Percentiles rank a stretch among this genome's conserved stretches.
Evolutionary conservation across 2,113 vertebrate genomes (phyloP).

Genomic region (Ceyx melanurus): DNA sequence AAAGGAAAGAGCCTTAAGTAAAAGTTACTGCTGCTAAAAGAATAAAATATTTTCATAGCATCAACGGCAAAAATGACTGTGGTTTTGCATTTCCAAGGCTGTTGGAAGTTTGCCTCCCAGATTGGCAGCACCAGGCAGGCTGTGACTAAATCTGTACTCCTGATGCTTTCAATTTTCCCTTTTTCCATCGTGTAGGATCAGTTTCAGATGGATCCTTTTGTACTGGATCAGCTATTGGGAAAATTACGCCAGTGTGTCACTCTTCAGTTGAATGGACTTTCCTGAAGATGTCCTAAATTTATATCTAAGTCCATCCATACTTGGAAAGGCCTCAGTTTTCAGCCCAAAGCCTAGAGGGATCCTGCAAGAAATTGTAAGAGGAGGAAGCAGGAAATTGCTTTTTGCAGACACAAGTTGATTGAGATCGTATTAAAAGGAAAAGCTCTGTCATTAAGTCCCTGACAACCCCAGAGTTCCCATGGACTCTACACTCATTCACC

Average conservation of each 20-base stretch:
- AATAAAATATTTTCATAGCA: background rate
- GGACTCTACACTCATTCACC: background rate
- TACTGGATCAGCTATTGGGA: background rate
- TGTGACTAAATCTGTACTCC: background rate
- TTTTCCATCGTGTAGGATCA: background rate
- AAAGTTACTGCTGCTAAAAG: background rate
- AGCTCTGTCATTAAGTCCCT: background rate
- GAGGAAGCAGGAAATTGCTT: background rate
- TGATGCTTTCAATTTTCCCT: background rate
- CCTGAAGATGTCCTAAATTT: background rate
- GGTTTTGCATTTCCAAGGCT: background rate
- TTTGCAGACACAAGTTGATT: background rate
- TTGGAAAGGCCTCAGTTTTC: background rate
- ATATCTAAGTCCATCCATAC: fast-evolving
- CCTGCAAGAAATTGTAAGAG: background rate
- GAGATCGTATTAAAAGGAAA: background rate
- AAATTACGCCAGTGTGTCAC: background rate
- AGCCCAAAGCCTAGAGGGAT: background rate
- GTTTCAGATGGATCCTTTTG: background rate
- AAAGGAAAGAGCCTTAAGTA: background rate
- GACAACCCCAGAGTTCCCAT: background rate
- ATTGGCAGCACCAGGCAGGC: fast-evolving
- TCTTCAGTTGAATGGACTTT: background rate
- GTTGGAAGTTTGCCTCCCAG: background rate
- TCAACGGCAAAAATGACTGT: background rate